These are phyloP conservation scores for Stegodyphus mimosarum DNA, from an alignment of 1,140 invertebrate species.

Conservation along the genomic window DNA sequence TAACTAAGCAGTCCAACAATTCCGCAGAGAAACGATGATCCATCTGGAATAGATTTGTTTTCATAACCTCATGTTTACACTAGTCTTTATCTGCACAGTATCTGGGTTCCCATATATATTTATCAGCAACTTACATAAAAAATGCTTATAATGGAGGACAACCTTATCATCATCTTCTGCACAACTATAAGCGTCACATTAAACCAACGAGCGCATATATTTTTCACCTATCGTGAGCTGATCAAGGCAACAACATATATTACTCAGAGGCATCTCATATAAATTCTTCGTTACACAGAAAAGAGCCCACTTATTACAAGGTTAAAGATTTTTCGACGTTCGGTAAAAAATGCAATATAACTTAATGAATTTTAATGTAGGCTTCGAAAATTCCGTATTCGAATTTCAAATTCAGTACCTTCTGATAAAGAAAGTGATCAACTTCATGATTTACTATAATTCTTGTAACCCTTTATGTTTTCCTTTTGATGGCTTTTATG, in stretches of 20 bases:
- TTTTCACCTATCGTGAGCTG: slow-evolving; percentile 37
- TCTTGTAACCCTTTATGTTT: too few species aligned
- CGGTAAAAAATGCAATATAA: too few species aligned
- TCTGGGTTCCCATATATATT: slow-evolving; percentile 50
- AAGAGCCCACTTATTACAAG: neutral
- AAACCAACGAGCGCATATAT: slow-evolving; percentile 43
- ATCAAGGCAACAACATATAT: slow-evolving; percentile 33
- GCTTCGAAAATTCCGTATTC: too few species aligned
- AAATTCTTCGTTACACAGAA: slow-evolving; percentile 17
- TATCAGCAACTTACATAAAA: slow-evolving; percentile 33
- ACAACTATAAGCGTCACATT: slow-evolving; percentile 39
- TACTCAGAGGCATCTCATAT: slow-evolving; percentile 25
- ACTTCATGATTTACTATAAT: too few species aligned
- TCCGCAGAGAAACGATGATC: neutral
- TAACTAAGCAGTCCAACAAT: too few species aligned
- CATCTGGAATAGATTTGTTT: slow-evolving; percentile 13
- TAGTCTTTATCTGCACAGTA: neutral
- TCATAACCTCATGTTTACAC: slow-evolving; percentile 19
- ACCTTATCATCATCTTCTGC: slow-evolving; percentile 33
- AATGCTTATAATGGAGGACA: slow-evolving; percentile 42
- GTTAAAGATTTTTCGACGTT: neutral
- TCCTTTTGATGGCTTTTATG: too few species aligned
- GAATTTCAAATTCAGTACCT: too few species aligned
- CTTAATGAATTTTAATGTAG: too few species aligned
- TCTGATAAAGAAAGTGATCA: too few species aligned